Conservation (phyloP, 2,113 vertebrate species). For the Tiliqua scincoides region DNA sequence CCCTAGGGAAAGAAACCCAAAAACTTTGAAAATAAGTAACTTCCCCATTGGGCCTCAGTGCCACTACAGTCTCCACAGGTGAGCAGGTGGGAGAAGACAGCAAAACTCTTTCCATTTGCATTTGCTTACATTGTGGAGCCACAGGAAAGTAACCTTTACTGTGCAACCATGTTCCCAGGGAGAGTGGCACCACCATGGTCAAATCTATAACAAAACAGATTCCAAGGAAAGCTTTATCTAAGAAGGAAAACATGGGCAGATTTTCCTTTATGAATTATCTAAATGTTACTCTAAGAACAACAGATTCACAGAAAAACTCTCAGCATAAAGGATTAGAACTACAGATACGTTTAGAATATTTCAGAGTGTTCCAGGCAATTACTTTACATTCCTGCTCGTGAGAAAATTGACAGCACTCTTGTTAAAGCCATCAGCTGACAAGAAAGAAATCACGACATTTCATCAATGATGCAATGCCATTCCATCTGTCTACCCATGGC, state of each 20-base stretch:
- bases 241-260: neutral
- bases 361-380: neutral
- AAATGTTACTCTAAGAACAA: neutral
- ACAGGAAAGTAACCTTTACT: neutral
- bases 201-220: neutral
- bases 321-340: neutral
- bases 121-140: neutral
- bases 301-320: neutral
- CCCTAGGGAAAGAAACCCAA: neutral
- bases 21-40: neutral
- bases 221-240: neutral
- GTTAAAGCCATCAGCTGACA: neutral
- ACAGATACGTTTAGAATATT: neutral
- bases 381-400: neutral
- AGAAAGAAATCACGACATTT: neutral
- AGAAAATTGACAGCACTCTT: neutral
- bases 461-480: neutral
- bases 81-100: neutral
- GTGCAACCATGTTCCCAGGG: neutral
- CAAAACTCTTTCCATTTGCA: neutral
- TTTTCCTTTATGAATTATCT: conserved; percentile 2
- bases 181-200: neutral
- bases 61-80: neutral
- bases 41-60: neutral
- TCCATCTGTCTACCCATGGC: neutral